Evolutionary conservation across 1,140 invertebrate genomes (phyloP), one percentile per base, ranked within the genome.

Genomic region (Panonychus citri): DNA sequence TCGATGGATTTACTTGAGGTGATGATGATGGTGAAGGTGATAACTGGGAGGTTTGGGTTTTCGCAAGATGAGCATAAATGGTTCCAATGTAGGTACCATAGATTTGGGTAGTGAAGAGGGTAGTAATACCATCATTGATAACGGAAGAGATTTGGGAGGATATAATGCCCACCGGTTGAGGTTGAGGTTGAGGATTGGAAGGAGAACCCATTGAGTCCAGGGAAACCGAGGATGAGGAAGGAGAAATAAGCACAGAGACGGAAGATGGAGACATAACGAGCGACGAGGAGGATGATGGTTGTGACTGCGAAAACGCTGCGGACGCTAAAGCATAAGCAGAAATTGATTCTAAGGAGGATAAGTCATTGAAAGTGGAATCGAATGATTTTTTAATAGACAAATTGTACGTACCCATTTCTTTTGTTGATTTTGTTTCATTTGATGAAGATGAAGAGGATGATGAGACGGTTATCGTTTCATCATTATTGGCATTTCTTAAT

Each of bases 171-270:
- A 67, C 66, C 10, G 53, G 73, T 73, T 1, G 72, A 19, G 27
- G 26, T 28, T 0, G 3, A 21, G 25, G 39, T 37, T n/a, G n/a
- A 15, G 51, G 21, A 53, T 88, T 71, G 1, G 81, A 85, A 8
- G 85, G 88, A n/a, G 43, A 19, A 46, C n/a, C n/a, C 15, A 24
- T 21, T 10, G 43, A 46, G 43, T 49, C 83, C 86, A 39, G 85
- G 67, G 46, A 89, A 78, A 70, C 87, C 83, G 0, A 85, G 89
- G 43, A 84, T 89, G 37, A 46, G 51, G 28, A 17, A 53, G 53
- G 3, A 56, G 27, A 26, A 17, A 30, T 50, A 52, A 39, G 59
- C 63, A 27, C 59, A 37, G 39, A 54, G 17, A 25, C n/a, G 48
- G 30, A 48, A 15, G 15, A 25, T 56, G 15, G 12, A 37, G 26